These are phyloP conservation scores for Drosophila gaucha DNA, from an alignment of 2,888 invertebrate genomes.

Conservation along the genomic window DNA sequence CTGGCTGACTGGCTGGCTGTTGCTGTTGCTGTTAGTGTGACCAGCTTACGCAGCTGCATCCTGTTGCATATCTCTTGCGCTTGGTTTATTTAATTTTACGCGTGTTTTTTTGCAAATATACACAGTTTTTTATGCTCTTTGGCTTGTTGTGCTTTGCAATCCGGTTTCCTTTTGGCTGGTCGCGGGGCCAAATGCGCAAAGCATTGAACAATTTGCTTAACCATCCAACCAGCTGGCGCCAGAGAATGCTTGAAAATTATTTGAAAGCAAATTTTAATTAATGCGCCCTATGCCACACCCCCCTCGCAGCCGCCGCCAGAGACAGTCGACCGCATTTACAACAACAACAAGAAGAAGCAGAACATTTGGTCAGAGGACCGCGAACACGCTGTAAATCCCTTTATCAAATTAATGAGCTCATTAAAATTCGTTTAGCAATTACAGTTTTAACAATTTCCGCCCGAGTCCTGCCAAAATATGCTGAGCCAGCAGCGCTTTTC, in stretches of 20 bases:
- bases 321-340: constrained; percentile 49
- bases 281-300: constrained; percentile 36
- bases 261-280: constrained; percentile 78
- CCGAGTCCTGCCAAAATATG: constrained; percentile 46
- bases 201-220: constrained; percentile 67
- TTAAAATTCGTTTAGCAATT: constrained; percentile 83
- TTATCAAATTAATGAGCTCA: constrained; percentile 83
- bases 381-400: constrained; percentile 79
- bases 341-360: constrained; percentile 22
- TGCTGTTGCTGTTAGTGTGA: constrained; percentile 16
- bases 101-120: constrained; percentile 43
- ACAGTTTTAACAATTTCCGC: constrained; percentile 81
- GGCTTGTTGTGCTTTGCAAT: constrained; percentile 21
- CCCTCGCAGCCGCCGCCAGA: constrained; percentile 4
- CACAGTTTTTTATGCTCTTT: constrained; percentile 14
- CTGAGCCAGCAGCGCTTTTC: constrained; percentile 60
- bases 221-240: constrained; percentile 54
- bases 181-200: constrained; percentile 25
- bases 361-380: constrained; percentile 67
- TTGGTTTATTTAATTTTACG: constrained; percentile 74
- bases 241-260: constrained; percentile 56
- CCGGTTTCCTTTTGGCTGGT: constrained; percentile 14
- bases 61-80: constrained; percentile 70
- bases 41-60: constrained; percentile 12
- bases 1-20: neutral